Evolutionary conservation across 2,113 vertebrate species (phyloP).

Genomic region (Tor tambroides): DNA sequence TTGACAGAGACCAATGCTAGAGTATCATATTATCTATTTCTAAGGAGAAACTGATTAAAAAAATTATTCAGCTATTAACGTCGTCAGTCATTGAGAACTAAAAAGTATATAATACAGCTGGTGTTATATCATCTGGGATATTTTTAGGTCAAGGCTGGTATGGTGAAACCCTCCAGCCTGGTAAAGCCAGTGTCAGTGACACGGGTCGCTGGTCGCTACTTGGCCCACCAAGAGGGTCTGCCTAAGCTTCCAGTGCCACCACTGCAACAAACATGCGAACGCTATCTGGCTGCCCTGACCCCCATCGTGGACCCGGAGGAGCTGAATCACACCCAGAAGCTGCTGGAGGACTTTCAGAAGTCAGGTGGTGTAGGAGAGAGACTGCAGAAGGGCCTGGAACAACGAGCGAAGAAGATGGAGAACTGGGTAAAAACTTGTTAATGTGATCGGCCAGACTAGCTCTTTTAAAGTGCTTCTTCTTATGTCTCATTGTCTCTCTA

Average conservation of each 20-base stretch:
- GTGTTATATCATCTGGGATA: constrained; percentile 24
- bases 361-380: constrained; percentile 85
- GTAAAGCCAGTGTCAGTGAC: constrained; percentile 81
- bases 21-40: not conserved
- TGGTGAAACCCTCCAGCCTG: constrained; percentile 79
- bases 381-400: constrained; percentile 89
- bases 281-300: constrained; percentile 84
- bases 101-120: not conserved
- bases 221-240: constrained; percentile 85
- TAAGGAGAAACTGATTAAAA: not conserved
- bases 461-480: not conserved
- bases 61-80: not conserved
- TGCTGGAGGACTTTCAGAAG: constrained; percentile 84
- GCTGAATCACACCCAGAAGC: constrained; percentile 78
- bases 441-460: not conserved
- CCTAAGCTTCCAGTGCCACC: constrained; percentile 87
- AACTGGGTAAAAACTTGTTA: constrained; percentile 86
- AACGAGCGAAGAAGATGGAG: constrained; percentile 79
- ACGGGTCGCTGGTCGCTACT: constrained; percentile 80
- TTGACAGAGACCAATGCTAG: too few relatives aligned
- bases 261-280: constrained; percentile 88
- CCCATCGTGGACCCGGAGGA: constrained; percentile 88
- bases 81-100: not conserved
- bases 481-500: not conserved
- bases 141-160: constrained; percentile 72